Percentiles rank a stretch among this genome's conserved stretches.
These are phyloP conservation scores for Eupleurogrammus muticus DNA, from an alignment of 2,797 vertebrate species.

Conservation along the genomic window DNA sequence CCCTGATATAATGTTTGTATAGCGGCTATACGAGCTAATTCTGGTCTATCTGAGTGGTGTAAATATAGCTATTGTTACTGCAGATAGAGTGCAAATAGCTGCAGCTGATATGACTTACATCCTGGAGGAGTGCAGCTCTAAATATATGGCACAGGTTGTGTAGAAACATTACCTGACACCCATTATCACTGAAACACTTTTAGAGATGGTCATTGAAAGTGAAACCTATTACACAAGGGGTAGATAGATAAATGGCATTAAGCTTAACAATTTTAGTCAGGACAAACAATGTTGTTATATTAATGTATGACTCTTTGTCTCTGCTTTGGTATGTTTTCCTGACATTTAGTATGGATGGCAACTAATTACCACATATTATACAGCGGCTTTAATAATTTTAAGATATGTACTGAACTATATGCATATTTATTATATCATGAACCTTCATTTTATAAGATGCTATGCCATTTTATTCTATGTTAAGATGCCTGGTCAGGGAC, in stretches of 20 bases:
- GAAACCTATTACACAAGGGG: slow-evolving; percentile 3
- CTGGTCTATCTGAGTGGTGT: slow-evolving; percentile 30
- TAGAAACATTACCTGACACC: slow-evolving; percentile 17
- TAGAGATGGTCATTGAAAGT: neutral
- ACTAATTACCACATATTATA: neutral
- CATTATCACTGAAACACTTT: neutral
- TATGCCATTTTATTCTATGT: neutral
- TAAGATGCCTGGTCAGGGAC: neutral
- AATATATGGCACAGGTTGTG: neutral
- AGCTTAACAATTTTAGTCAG: neutral
- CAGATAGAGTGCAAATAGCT: slow-evolving; percentile 19
- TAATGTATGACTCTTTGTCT: neutral
- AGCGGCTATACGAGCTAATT: slow-evolving; percentile 18
- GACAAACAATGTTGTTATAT: neutral
- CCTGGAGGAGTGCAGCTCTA: neutral
- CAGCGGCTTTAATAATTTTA: neutral
- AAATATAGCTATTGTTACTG: slow-evolving; percentile 47
- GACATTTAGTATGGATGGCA: neutral
- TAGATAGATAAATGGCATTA: neutral
- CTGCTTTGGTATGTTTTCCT: neutral
- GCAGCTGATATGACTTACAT: slow-evolving; percentile 21
- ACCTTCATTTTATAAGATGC: neutral
- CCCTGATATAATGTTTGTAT: slow-evolving; percentile 19
- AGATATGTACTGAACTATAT: neutral
- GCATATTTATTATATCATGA: neutral